Conservation (phyloP, 2,797 vertebrate species). For the Zalophus californianus region DNA sequence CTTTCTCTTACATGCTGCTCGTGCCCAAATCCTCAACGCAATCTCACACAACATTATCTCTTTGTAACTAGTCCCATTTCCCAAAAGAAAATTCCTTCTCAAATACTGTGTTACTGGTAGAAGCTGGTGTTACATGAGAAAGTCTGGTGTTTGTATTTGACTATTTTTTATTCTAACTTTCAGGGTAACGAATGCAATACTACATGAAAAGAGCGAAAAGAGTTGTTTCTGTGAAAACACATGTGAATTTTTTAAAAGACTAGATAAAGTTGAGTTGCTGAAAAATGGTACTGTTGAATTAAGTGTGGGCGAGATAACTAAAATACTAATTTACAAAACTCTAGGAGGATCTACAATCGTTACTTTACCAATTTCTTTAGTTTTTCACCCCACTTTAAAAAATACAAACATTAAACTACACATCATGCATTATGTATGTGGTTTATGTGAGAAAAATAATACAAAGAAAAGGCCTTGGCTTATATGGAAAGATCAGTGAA, state of each 20-base stretch:
- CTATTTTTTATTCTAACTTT: neutral
- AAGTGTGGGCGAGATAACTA: neutral
- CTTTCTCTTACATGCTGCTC: neutral
- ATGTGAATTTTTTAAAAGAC: neutral
- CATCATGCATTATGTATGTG: neutral
- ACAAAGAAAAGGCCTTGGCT: neutral
- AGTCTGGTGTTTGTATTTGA: neutral
- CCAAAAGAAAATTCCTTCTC: neutral
- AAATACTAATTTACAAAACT: neutral
- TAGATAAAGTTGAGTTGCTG: neutral
- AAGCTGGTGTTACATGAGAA: neutral
- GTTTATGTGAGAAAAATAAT: slow-evolving; percentile 34
- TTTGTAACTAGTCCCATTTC: neutral
- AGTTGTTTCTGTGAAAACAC: slow-evolving; percentile 26
- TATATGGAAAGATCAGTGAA: slow-evolving; percentile 25
- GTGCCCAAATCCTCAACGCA: neutral
- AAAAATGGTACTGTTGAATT: slow-evolving; percentile 5
- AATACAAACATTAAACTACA: neutral
- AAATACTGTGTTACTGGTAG: neutral
- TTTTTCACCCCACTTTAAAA: slow-evolving; percentile 31
- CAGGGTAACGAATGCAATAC: neutral
- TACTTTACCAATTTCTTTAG: neutral
- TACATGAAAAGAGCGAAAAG: neutral
- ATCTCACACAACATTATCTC: neutral
- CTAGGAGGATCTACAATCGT: neutral